Evolutionary conservation across 2,797 vertebrate species (phyloP).

Genomic region (Eurystomus glaucurus): DNA sequence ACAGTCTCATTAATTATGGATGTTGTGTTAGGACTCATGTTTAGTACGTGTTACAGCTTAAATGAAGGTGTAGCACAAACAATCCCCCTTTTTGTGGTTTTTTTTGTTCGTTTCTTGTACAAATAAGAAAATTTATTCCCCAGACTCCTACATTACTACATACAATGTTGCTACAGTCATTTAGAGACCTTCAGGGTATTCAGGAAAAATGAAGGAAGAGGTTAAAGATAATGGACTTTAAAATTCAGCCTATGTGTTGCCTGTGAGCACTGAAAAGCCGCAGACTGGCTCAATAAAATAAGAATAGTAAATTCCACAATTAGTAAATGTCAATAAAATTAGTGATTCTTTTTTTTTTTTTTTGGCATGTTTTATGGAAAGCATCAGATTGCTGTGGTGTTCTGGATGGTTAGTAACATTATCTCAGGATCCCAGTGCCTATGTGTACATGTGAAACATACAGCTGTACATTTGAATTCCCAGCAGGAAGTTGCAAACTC

Average conservation of each 20-base stretch:
- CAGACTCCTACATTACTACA: not conserved
- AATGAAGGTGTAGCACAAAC: not conserved
- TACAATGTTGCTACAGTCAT: not conserved
- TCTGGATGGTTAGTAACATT: not conserved
- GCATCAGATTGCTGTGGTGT: not conserved
- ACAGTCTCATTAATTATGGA: not conserved
- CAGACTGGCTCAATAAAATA: not conserved
- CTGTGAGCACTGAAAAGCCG: not conserved
- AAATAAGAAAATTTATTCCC: not conserved
- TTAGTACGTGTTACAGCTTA: not conserved
- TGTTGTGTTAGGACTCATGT: not conserved
- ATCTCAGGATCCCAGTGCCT: not conserved
- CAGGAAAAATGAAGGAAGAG: not conserved
- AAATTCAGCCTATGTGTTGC: not conserved
- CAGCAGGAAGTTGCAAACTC: not conserved
- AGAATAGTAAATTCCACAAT: no score
- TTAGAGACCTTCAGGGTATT: not conserved
- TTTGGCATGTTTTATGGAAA: not conserved
- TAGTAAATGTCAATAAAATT: no score
- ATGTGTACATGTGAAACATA: rapidly evolving
- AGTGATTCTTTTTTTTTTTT: no score
- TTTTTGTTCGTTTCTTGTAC: not conserved
- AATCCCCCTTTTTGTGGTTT: not conserved
- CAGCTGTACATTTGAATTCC: not conserved
- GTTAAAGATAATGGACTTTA: not conserved